Conservation (phyloP, 2,113 vertebrate genomes). For the Xenopus borealis region DNA sequence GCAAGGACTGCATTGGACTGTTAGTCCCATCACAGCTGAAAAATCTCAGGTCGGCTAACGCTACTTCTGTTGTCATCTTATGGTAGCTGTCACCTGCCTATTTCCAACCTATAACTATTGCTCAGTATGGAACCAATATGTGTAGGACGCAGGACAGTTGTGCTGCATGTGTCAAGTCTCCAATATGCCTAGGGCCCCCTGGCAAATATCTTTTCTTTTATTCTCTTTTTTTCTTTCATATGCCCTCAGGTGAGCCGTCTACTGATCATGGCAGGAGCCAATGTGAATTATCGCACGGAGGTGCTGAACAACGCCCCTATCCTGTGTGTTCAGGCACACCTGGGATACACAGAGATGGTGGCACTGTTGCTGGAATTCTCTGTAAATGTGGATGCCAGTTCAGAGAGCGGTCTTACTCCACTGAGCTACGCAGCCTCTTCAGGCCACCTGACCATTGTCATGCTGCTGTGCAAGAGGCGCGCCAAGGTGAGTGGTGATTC, state of each 20-base stretch:
- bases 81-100: too few species aligned
- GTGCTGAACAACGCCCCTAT: slow-evolving; percentile 94
- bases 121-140: too few species aligned
- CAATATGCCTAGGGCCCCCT: too few species aligned
- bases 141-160: too few species aligned
- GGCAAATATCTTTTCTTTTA: background rate
- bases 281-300: slow-evolving; percentile 93
- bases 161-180: too few species aligned
- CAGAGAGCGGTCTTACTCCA: slow-evolving; percentile 88
- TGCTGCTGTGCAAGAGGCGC: slow-evolving; percentile 83
- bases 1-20: too few species aligned
- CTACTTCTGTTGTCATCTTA: too few species aligned
- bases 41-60: too few species aligned
- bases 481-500: slow-evolving; percentile 74
- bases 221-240: background rate
- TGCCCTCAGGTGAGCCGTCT: slow-evolving; percentile 84
- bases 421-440: slow-evolving; percentile 87
- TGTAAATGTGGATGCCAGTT: slow-evolving; percentile 81
- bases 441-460: slow-evolving; percentile 85
- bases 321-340: slow-evolving; percentile 89
- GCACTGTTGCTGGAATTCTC: slow-evolving; percentile 89
- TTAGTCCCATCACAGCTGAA: too few species aligned
- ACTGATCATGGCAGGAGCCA: slow-evolving; percentile 91
- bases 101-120: too few species aligned
- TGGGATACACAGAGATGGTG: slow-evolving; percentile 95